These are phyloP conservation scores for Drosophila pseudoananassae DNA, from an alignment of 1,140 invertebrate genomes.

Conservation along the genomic window DNA sequence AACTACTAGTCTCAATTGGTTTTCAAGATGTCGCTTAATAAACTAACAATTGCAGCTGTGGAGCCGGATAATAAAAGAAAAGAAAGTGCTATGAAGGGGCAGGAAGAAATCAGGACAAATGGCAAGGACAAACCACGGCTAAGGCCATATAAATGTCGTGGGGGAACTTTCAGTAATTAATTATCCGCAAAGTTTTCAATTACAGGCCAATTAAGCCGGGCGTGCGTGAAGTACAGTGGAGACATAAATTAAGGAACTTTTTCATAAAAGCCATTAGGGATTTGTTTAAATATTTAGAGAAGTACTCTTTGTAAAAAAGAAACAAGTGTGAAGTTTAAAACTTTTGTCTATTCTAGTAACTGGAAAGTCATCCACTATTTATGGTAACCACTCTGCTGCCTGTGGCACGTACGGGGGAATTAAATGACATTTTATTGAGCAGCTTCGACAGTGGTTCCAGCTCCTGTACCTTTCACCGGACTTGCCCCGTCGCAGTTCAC, in stretches of 20 bases:
- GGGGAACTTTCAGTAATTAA: conserved; percentile 74
- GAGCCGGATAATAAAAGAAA: conserved; percentile 9
- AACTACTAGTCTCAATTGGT: conserved; percentile 35
- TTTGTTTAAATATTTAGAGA: neutral
- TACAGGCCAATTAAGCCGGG: conserved; percentile 70
- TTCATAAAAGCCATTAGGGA: neutral
- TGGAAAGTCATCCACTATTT: neutral
- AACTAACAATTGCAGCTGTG: conserved; percentile 60
- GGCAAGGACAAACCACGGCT: conserved; percentile 58
- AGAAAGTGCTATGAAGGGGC: neutral
- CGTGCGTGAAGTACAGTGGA: conserved; percentile 3
- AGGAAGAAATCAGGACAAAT: conserved; percentile 32
- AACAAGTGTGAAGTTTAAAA: neutral
- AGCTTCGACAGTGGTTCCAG: conserved; percentile 26
- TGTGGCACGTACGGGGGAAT: conserved; percentile 26
- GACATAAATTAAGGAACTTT: neutral
- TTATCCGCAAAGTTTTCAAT: conserved; percentile 79
- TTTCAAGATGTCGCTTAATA: conserved; percentile 64
- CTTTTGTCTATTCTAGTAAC: neutral
- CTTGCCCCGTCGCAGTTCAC: neutral
- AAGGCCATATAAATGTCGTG: conserved; percentile 74
- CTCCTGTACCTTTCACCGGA: neutral
- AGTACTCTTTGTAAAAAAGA: neutral
- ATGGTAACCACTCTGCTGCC: conserved; percentile 11
- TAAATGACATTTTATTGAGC: conserved; percentile 66